Evolutionary conservation across 1,140 invertebrate species (phyloP).

Genomic region (Magallana gigas): DNA sequence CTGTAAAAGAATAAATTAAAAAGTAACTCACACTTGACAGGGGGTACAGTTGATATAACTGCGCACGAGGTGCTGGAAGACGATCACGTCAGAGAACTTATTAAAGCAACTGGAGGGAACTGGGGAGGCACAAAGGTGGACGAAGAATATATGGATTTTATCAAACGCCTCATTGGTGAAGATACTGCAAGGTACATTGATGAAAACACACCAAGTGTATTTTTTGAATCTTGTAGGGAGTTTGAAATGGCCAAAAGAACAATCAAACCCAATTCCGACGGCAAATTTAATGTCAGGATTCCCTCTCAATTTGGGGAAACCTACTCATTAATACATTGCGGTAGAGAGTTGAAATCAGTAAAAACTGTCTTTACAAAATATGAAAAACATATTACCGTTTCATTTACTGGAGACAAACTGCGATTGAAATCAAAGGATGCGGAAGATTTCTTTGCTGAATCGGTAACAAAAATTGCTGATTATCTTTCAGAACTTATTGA

Average conservation of each 20-base stretch:
- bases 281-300: not conserved
- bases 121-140: conserved; percentile 57
- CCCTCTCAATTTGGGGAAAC: not conserved
- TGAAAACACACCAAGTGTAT: not conserved
- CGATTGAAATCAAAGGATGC: not conserved
- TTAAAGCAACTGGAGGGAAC: conserved; percentile 51
- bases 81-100: conserved; percentile 45
- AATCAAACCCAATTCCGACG: not conserved
- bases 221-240: not conserved
- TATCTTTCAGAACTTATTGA: conserved; percentile 26
- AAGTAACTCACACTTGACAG: not conserved
- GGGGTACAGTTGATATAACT: conserved; percentile 54
- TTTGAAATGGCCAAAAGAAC: conserved; percentile 34
- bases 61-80: conserved; percentile 20
- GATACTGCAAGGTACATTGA: not conserved
- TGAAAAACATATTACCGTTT: not conserved
- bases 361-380: not conserved
- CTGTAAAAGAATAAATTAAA: too few relatives aligned
- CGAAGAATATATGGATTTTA: conserved; percentile 3
- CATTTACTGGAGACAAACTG: conserved; percentile 9
- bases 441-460: not conserved
- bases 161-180: conserved; percentile 17
- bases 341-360: not conserved
- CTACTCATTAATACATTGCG: not conserved
- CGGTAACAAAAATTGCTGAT: not conserved